These are phyloP conservation scores for Prorops nasuta DNA, from an alignment of 1,140 invertebrate genomes.

Conservation along the genomic window DNA sequence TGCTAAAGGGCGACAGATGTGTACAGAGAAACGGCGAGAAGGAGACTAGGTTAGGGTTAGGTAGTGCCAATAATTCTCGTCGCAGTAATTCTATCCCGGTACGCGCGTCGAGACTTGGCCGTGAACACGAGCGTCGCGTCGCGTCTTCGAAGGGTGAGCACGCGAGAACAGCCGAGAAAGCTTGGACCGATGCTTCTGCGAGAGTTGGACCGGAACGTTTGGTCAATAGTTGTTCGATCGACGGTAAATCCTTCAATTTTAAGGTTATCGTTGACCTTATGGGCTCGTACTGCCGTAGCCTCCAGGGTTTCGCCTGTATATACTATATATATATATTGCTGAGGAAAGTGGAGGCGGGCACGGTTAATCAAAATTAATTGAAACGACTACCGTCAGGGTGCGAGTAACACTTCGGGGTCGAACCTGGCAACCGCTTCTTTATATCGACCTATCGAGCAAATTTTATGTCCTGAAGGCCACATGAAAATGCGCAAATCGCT, in stretches of 20 bases:
- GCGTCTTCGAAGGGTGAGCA: slow-evolving; percentile 10
- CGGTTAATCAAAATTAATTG: slow-evolving; percentile 6
- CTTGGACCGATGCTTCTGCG: not conserved
- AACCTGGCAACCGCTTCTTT: not conserved
- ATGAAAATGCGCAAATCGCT: too few relatives aligned
- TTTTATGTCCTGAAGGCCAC: too few relatives aligned
- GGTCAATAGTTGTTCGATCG: slow-evolving; percentile 8
- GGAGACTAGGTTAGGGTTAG: not conserved
- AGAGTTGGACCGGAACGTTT: not conserved
- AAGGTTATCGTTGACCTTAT: not conserved
- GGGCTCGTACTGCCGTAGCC: not conserved
- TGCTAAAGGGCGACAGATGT: not conserved
- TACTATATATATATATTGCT: too few relatives aligned
- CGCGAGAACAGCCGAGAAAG: not conserved
- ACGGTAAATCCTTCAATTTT: slow-evolving; percentile 2
- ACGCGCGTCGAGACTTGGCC: slow-evolving; percentile 2
- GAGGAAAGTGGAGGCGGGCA: too few relatives aligned
- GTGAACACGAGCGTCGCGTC: slow-evolving; percentile 13
- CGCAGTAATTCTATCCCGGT: slow-evolving; percentile 13
- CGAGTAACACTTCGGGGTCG: not conserved
- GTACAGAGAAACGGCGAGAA: not conserved
- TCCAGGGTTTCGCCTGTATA: not conserved
- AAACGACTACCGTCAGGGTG: not conserved
- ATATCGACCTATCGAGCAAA: too few relatives aligned
- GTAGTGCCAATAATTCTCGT: slow-evolving; percentile 13